Base-by-base conservation (phyloP, 2,888 invertebrate genomes). In the Troides aeacus region DNA sequence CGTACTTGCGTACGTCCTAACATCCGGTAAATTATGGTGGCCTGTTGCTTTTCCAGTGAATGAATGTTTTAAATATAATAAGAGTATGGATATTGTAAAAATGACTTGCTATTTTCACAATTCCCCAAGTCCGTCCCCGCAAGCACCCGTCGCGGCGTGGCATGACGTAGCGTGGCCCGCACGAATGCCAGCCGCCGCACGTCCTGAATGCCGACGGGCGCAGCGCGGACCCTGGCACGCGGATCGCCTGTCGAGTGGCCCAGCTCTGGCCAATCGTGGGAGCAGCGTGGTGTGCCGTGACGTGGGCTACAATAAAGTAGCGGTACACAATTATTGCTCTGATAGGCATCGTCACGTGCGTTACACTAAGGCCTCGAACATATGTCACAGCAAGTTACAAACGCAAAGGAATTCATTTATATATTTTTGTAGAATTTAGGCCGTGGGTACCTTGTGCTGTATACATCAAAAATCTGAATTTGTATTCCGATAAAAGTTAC, bases 141-240 rank as follows among this genome's bases (percentile, higher is more conserved):
- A 56, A 39, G 57, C 58, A 58, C 12, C 39, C 39, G 42, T 21
- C 21, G 21, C 21, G 39, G 59, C 30, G 46, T 18, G 42, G 42
- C 46, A 24, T 69, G 69, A 69, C 69, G 67, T 62, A 46, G 67
- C 62, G 46, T 30, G 1, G 64, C 56, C 21, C 64, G 57, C 23
- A 21, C 56, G 64, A 67, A 23, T 46, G 62, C 58, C 42, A 58
- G 23, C 56, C 30, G 17, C 30, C 15, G 39, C 53, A 36, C 64
- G 64, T n/a, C 61, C 56, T 57, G 69, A 62, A 69, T 65, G 65
- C 62, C 62, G 65, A 69, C 42, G 57, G 18, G 8, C 39, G 39
- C 17, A 60, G 1, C 46, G 68, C 58, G 58, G 36, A n/a, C 53
- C 65, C 24, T 61, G 79, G 76, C 82, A 87, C 90, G 89, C 84